A percentile compares a stretch with the other conserved stretches of the same genome.
phyloP scores from a whole-genome alignment of 2,888 invertebrate species.

The Dugesia japonica region DNA sequence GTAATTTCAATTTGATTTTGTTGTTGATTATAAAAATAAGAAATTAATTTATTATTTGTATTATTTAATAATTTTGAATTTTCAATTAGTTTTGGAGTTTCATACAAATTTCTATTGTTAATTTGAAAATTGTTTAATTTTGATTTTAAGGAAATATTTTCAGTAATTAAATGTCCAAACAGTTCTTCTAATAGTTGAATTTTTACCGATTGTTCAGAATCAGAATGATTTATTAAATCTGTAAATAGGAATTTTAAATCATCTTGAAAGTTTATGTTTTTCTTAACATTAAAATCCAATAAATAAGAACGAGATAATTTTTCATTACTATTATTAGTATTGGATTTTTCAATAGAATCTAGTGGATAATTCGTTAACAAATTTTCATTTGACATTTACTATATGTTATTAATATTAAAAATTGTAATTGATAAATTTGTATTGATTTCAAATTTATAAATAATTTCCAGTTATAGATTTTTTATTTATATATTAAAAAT shows the following conservation, averaged over 20 bases:
- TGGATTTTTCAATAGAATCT: not conserved
- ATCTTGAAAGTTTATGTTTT: not conserved
- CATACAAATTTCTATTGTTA: not conserved
- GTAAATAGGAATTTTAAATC: not conserved
- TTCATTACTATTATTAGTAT: conserved; percentile 7
- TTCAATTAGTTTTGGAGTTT: not conserved
- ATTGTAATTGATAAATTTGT: too few relatives aligned
- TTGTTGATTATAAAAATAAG: not conserved
- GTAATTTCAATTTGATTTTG: not conserved
- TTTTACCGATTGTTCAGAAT: not conserved
- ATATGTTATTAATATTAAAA: too few relatives aligned
- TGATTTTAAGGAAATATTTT: not conserved
- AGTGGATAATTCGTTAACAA: not conserved
- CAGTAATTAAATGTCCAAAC: not conserved
- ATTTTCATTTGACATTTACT: conserved; percentile 4
- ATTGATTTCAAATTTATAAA: too few relatives aligned
- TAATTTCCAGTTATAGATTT: too few relatives aligned
- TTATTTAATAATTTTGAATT: not conserved
- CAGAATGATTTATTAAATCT: not conserved
- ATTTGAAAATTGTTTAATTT: not conserved
- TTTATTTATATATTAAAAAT: too few relatives aligned
- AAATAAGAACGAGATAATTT: not conserved
- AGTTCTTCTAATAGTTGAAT: not conserved
- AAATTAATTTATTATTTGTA: conserved; percentile 1
- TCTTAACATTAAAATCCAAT: not conserved